Percentiles rank a stretch among this genome's conserved stretches.
Evolutionary conservation across 2,888 invertebrate genomes (phyloP).

Genomic region (Tachina grossa): DNA sequence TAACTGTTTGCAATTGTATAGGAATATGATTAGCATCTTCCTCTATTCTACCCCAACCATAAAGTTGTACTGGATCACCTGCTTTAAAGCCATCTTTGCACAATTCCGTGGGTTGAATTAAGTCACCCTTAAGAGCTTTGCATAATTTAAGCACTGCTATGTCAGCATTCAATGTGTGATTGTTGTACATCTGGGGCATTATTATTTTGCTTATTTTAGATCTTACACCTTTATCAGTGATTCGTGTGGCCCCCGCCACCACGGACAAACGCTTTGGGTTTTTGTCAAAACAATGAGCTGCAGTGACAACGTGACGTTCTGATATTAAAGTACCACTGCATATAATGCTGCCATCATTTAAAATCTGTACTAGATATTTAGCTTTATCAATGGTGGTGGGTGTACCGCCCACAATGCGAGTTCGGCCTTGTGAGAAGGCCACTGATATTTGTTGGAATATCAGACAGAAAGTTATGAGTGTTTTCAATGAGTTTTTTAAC

Average conservation of each 20-base stretch:
- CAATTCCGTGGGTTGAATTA: conserved; percentile 58
- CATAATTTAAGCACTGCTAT: conserved; percentile 68
- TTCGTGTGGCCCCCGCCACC: conserved; percentile 53
- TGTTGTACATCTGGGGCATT: conserved; percentile 36
- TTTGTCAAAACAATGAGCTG: conserved; percentile 58
- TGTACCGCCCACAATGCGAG: conserved; percentile 61
- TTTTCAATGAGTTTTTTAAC: not conserved
- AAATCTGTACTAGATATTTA: conserved; percentile 68
- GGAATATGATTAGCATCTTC: conserved; percentile 37
- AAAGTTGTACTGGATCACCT: conserved; percentile 58
- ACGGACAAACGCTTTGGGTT: conserved; percentile 13
- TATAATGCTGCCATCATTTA: conserved; percentile 33
- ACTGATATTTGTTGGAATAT: not conserved
- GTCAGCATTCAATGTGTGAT: conserved; percentile 62
- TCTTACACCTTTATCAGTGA: conserved; percentile 30
- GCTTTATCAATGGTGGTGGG: conserved; percentile 15
- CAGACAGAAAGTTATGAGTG: not conserved
- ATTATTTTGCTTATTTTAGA: conserved; percentile 13
- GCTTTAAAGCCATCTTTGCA: not conserved
- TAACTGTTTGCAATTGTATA: conserved; percentile 53
- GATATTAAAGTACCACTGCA: conserved; percentile 73
- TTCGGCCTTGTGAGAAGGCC: not conserved
- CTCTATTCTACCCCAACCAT: conserved; percentile 72
- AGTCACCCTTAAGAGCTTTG: conserved; percentile 32
- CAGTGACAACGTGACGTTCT: conserved; percentile 34